Evolutionary conservation across 1,140 invertebrate species (phyloP), one percentile per base, ranked within the genome.

Genomic region (Proales similis): DNA sequence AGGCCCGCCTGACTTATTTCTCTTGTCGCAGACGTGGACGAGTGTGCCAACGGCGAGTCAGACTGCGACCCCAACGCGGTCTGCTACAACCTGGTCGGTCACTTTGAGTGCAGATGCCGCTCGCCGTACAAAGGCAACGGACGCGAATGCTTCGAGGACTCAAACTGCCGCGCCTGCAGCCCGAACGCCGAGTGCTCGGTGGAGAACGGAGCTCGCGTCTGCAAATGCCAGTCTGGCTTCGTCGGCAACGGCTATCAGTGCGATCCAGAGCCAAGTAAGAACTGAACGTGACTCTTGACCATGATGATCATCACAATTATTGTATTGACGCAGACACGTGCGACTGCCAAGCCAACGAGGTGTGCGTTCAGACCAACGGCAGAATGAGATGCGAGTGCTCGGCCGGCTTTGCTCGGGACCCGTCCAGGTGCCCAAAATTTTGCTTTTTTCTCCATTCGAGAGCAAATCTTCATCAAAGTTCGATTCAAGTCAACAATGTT

Each of bases 51-150:
- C 24, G 51, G 51, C 11, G 51, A 57, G 17, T 39, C 51, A 29
- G 33, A 57, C 20, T 57, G 51, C 45, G 51, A 57, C 45, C n/a
- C 38, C 19, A 57, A 57, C 32, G 51, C 51, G 27, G 36, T 57
- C 2, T 57, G 51, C 29, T 57, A 57, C 27, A 57, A 57, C 22
- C 45, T 57, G 19, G 51, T 57, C 4, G 51, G 51, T 6, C 51
- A 57, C 30, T 57, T 26, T 26, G 51, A 57, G n/a, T 57, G 51
- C 22, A 14, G 19, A 9, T 57, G 51, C 45, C 39, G 36, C 11
- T 57, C 51, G 6, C 51, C 51, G n/a, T 57, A 57, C 20, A 57
- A 57, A 57, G 51, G 51, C 6, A 42, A 42, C 32, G 51, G 51
- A 20, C 39, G 45, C 39, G 38, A 42, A 11, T 57, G 57, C 26